Conservation (phyloP, 2,797 vertebrate genomes). For the Xiphophorus birchmanni region DNA sequence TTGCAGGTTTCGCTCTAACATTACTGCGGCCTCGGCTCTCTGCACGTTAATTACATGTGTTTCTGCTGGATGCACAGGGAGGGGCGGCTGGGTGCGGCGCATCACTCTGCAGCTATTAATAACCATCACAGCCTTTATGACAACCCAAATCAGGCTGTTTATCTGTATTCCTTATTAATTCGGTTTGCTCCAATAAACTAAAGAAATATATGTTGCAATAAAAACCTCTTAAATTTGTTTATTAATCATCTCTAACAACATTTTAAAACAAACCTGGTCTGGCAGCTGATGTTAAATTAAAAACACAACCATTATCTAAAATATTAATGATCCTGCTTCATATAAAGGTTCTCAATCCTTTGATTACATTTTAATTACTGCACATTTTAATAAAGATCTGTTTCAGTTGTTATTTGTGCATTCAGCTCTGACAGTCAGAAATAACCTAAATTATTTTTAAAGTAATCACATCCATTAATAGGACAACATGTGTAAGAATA, state of each 20-base stretch:
- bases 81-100: constrained; percentile 36
- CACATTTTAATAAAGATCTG: background rate
- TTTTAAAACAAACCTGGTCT: background rate
- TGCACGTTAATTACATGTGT: constrained; percentile 35
- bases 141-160: background rate
- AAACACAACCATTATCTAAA: background rate
- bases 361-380: background rate
- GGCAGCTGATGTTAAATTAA: background rate
- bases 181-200: background rate
- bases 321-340: background rate
- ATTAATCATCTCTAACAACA: background rate
- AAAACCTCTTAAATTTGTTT: background rate
- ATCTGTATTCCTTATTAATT: accelerated
- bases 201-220: background rate
- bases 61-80: constrained; percentile 36
- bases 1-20: background rate
- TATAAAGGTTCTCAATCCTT: background rate
- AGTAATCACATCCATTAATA: background rate
- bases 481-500: background rate
- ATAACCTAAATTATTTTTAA: background rate
- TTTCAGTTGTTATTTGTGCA: background rate
- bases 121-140: constrained; percentile 11
- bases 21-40: background rate
- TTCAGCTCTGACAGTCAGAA: too few species aligned
- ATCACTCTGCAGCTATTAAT: constrained; percentile 61